These are phyloP conservation scores for Lucifuga dentata DNA, from an alignment of 2,113 vertebrate genomes.

Conservation along the genomic window DNA sequence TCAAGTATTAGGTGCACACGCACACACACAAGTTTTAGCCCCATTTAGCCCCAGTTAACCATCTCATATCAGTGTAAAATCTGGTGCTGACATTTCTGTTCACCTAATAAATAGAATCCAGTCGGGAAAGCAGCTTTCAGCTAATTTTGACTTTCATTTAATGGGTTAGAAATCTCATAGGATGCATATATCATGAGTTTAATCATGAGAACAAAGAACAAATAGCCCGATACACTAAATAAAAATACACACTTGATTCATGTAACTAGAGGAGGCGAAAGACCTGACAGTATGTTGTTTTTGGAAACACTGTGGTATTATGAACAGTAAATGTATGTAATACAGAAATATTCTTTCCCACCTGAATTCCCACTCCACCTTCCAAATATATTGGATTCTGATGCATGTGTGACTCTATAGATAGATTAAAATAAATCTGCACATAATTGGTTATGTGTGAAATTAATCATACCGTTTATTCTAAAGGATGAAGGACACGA, in stretches of 20 bases:
- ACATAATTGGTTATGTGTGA: slow-evolving; percentile 47
- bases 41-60: slow-evolving; percentile 33
- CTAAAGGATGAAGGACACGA: slow-evolving; percentile 47
- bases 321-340: background rate
- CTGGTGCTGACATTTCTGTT: slow-evolving; percentile 35
- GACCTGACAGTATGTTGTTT: background rate
- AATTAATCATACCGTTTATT: slow-evolving; percentile 60
- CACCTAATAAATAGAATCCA: slow-evolving; percentile 49
- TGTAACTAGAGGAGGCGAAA: background rate
- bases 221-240: background rate
- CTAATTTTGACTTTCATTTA: slow-evolving; percentile 38
- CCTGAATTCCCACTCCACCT: background rate
- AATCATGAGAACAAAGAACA: slow-evolving; percentile 1
- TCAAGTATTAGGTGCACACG: slow-evolving; percentile 64
- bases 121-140: slow-evolving; percentile 23
- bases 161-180: slow-evolving; percentile 5
- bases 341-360: background rate
- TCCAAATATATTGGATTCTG: slow-evolving; percentile 13
- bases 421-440: slow-evolving; percentile 63
- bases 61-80: slow-evolving; percentile 13
- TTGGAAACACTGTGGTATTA: background rate
- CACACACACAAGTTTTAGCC: slow-evolving; percentile 55
- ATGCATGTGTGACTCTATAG: slow-evolving; percentile 49
- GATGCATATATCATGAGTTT: background rate
- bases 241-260: background rate